These are phyloP conservation scores for Micronycteris hirsuta DNA, from an alignment of 2,113 vertebrate genomes.

Conservation along the genomic window DNA sequence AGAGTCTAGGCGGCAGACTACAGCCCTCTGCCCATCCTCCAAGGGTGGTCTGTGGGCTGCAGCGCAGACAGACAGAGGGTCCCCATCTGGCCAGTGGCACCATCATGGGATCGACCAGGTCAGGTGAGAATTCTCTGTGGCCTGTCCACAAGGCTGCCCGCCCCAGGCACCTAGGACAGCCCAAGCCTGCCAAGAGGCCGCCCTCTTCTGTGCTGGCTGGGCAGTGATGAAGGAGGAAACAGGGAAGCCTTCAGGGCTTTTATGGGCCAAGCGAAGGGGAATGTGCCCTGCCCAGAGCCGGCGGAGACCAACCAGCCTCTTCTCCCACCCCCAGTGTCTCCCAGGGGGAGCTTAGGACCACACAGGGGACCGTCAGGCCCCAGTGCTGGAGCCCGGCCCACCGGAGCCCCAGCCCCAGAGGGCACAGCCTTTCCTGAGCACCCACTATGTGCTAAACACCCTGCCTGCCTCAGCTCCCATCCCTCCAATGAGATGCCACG, in stretches of 20 bases:
- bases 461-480: background rate
- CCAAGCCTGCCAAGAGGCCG: accelerated
- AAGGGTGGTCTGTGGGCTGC: too few species aligned
- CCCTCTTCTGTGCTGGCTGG: background rate
- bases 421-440: background rate
- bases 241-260: background rate
- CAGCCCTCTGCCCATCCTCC: too few species aligned
- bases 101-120: background rate
- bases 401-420: background rate
- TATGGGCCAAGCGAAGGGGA: background rate
- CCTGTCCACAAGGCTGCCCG: background rate
- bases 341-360: background rate
- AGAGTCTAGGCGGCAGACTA: background rate
- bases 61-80: too few species aligned
- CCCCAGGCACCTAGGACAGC: background rate
- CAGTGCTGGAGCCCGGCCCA: background rate
- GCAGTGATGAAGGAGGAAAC: background rate
- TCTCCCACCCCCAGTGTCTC: background rate
- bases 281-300: background rate
- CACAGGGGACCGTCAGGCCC: background rate
- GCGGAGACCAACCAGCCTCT: background rate
- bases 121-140: background rate
- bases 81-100: background rate
- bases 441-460: background rate
- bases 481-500: background rate